Conservation (phyloP, 1,140 invertebrate species). For the Caenorhabditis latens region DNA sequence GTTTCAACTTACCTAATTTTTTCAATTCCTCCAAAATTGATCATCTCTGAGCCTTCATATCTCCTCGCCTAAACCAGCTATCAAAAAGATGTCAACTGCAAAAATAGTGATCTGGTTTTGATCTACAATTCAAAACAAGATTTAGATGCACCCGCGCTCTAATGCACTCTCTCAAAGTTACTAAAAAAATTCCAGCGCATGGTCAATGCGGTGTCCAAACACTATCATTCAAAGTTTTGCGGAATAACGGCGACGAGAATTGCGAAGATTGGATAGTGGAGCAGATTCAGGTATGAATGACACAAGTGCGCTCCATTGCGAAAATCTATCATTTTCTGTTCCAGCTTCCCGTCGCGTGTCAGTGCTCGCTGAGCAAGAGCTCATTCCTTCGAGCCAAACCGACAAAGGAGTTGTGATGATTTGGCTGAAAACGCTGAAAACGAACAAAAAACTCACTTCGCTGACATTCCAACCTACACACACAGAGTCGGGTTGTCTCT, state of each 20-base stretch:
- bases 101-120: too few species aligned
- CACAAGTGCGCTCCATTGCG: background rate
- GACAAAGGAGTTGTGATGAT: background rate
- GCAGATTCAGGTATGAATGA: constrained; percentile 34
- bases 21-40: too few species aligned
- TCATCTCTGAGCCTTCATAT: too few species aligned
- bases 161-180: too few species aligned
- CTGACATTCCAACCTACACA: background rate
- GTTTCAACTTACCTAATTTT: too few species aligned
- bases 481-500: constrained; percentile 16
- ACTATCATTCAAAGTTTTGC: constrained; percentile 52
- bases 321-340: background rate
- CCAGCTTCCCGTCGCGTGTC: constrained; percentile 58
- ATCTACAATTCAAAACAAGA: background rate
- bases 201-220: constrained; percentile 52
- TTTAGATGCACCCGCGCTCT: too few species aligned
- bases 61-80: too few species aligned
- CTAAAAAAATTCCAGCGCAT: constrained; percentile 40
- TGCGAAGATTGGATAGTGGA: constrained; percentile 61
- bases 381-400: constrained; percentile 53
- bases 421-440: background rate
- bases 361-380: constrained; percentile 55
- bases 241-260: constrained; percentile 47
- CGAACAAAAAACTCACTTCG: background rate
- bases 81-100: too few species aligned